These are phyloP conservation scores for Bolinopsis microptera DNA, from an alignment of 37 sponge, comb jelly and placozoan genomes.

Conservation along the genomic window DNA sequence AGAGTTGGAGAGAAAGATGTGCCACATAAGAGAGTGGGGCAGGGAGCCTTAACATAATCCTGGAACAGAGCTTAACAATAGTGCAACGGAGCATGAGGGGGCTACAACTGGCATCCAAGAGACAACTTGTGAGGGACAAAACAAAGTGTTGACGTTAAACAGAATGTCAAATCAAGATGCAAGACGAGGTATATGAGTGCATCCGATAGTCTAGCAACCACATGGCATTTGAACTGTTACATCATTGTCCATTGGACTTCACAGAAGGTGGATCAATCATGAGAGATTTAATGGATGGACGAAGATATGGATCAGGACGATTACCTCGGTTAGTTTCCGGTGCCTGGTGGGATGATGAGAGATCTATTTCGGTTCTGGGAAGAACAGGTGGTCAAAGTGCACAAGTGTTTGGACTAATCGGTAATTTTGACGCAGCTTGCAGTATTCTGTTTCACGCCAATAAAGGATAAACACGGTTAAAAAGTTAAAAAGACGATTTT, in stretches of 20 bases:
- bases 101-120: too few species aligned
- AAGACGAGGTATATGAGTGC: neutral
- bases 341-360: neutral
- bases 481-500: too few species aligned
- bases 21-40: too few species aligned
- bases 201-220: neutral
- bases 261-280: neutral
- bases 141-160: too few species aligned
- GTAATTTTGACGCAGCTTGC: too few species aligned
- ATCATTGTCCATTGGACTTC: neutral
- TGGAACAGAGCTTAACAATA: too few species aligned
- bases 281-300: neutral
- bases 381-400: neutral
- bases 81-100: too few species aligned
- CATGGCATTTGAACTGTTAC: neutral
- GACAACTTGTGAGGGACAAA: too few species aligned
- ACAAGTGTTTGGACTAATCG: neutral
- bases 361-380: neutral
- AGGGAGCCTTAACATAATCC: too few species aligned
- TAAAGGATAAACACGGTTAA: too few species aligned
- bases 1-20: too few species aligned
- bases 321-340: neutral
- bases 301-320: neutral
- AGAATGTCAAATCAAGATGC: neutral
- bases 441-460: too few species aligned